Evolutionary conservation across 2,888 invertebrate genomes (phyloP), one percentile per base, ranked within the genome.

Genomic region (Euphydryas editha): DNA sequence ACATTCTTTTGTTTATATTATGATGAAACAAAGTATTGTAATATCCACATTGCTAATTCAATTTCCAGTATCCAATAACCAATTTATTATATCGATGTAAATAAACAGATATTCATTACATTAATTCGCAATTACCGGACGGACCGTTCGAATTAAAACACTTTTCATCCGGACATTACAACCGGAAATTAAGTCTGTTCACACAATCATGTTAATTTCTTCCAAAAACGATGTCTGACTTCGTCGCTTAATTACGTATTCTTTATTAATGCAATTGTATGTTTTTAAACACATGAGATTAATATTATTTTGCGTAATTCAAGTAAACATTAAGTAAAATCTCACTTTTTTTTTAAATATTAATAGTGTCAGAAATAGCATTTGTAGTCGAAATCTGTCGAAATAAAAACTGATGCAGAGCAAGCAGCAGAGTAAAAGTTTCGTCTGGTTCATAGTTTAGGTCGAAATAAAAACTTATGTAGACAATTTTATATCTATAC

Each of bases 121-220:
- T 59, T 54, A 51, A 63, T 51, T 17, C 54, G 49, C 55, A 44
- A 30, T 6, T 51, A 21, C 62, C 66, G 64, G 67, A 69, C 63
- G 59, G 61, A 61, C 5, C 72, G 57, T 65, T 70, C 17, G 76
- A 80, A 81, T 78, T 79, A 78, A 81, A 82, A 81, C 76, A 70
- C 76, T 74, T 78, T 73, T 72, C 55, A 64, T 64, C 56, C 59
- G 51, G 47, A 69, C 62, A 65, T 68, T 68, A 75, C 68, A 70
- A 65, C 75, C 83, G 83, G 84, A 85, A 79, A 86, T 86, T 82
- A 85, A 82, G 81, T 78, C 73, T 70, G 78, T 76, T 73, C 75
- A 72, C 72, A 78, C 82, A 80, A 81, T 85, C 78, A 76, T 75
- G 71, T 81, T 81, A 77, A 78, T 70, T 75, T 72, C 70, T 73